Base-by-base conservation (phyloP, 2,113 vertebrate species). In the Oriolus oriolus region DNA sequence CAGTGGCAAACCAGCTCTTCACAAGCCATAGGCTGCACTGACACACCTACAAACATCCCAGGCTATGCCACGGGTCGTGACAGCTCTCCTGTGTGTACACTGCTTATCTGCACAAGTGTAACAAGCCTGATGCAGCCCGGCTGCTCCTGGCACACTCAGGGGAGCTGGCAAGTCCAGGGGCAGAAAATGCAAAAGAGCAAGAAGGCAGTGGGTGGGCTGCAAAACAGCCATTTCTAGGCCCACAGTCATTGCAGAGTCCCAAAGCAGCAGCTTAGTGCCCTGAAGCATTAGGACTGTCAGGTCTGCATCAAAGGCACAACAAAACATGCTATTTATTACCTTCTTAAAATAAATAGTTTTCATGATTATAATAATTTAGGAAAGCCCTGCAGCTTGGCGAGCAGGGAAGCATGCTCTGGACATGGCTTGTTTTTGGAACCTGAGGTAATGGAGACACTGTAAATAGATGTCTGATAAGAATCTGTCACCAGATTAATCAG, bases 401-500 rank as follows among this genome's bases (percentile, higher is more conserved):
- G 28, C 3, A 2, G 28, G 47, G 59, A 77, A 78, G 45, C 54
- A 11, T 59, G 21, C n/a, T 60, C 68, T 66, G 70, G 59, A 50
- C 52, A 10, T 1, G 37, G 78, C 76, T 89, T 96, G 88, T 75
- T 96, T 97, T 95, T 96, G 93, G 95, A 89, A 90, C 64, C 88
- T 97, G 95, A 97, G 90, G 92, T 96, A 96, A 97, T 90, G 76
- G 71, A 96, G 88, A 81, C 85, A 45, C 92, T 89, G 92, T 87
- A 93, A 94, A 84, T 86, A 94, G 95, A 94, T 39, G 83, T 86
- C 92, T 60, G 88, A 96, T 89, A 96, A 92, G 83, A 97, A 97
- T 96, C 93, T 97, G 92, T 60, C 93, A 97, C 93, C 64, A 90
- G 93, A 97, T 94, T 94, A 96, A 96, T 94, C 73, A 84, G 60